These are phyloP conservation scores for Sebastes taczanowskii DNA, from an alignment of 2,797 vertebrate genomes.

Conservation along the genomic window DNA sequence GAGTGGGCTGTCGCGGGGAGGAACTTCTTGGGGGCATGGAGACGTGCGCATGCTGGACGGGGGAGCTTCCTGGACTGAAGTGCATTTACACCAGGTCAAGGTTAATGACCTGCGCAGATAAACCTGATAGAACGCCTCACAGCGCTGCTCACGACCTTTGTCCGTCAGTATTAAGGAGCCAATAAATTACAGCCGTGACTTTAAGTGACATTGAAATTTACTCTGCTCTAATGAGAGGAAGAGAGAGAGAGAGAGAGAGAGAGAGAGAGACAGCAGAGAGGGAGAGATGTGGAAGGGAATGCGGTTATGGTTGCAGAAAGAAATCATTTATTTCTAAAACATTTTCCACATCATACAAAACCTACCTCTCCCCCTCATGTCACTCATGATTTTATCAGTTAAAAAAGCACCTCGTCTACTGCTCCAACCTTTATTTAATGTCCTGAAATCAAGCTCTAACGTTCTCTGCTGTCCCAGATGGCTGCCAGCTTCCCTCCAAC, in stretches of 20 bases:
- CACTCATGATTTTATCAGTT: not conserved
- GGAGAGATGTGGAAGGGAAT: not conserved
- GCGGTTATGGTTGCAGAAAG: not conserved
- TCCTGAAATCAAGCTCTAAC: not conserved
- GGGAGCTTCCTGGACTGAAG: constrained; percentile 74
- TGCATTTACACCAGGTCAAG: constrained; percentile 84
- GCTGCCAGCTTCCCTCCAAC: constrained; percentile 24
- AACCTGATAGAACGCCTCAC: constrained; percentile 82
- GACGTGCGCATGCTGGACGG: constrained; percentile 49
- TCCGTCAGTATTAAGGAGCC: constrained; percentile 82
- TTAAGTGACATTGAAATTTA: constrained; percentile 85
- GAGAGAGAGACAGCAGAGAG: not conserved
- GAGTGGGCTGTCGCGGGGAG: constrained; percentile 68
- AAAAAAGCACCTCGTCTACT: not conserved
- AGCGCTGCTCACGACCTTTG: constrained; percentile 80
- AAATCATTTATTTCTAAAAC: not conserved
- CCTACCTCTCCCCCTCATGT: not conserved
- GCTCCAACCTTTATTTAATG: not conserved
- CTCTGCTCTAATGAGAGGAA: constrained; percentile 68
- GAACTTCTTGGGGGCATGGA: constrained; percentile 81
- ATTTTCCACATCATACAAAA: not conserved
- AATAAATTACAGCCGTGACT: constrained; percentile 85
- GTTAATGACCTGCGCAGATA: constrained; percentile 85
- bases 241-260: constrained; percentile 50
- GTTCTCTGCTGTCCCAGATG: constrained; percentile 42